These are phyloP conservation scores for Trichonephila clavipes DNA, from an alignment of 1,140 invertebrate species.

Conservation along the genomic window DNA sequence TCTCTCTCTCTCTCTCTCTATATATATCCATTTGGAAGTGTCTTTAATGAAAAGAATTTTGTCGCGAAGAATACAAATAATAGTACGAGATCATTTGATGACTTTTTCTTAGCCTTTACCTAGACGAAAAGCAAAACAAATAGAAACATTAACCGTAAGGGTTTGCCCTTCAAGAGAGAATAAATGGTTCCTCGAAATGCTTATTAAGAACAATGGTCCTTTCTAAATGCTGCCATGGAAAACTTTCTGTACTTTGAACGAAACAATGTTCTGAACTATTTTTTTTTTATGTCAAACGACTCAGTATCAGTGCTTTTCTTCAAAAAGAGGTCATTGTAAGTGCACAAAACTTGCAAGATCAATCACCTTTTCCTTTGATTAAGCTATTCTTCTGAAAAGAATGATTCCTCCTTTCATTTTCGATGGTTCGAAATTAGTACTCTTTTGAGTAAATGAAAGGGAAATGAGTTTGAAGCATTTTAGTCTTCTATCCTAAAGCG, in stretches of 20 bases:
- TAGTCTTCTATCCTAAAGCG: neutral
- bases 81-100: neutral
- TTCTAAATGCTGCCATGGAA: neutral
- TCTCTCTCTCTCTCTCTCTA: too few relatives aligned
- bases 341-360: neutral
- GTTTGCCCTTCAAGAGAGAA: neutral
- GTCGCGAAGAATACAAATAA: neutral
- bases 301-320: neutral
- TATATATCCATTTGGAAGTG: too few relatives aligned
- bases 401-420: neutral
- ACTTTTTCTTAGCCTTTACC: neutral
- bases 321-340: slow-evolving; percentile 17
- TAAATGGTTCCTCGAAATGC: slow-evolving; percentile 6
- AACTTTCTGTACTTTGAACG: neutral
- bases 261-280: neutral
- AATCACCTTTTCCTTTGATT: slow-evolving; percentile 25
- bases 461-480: neutral
- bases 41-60: too few relatives aligned
- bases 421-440: neutral
- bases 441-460: neutral
- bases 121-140: neutral
- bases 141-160: neutral
- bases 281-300: neutral
- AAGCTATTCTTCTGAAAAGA: neutral
- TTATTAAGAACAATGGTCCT: slow-evolving; percentile 37